Conservation (phyloP, 2,797 vertebrate genomes). For the Gastrophryne carolinensis region DNA sequence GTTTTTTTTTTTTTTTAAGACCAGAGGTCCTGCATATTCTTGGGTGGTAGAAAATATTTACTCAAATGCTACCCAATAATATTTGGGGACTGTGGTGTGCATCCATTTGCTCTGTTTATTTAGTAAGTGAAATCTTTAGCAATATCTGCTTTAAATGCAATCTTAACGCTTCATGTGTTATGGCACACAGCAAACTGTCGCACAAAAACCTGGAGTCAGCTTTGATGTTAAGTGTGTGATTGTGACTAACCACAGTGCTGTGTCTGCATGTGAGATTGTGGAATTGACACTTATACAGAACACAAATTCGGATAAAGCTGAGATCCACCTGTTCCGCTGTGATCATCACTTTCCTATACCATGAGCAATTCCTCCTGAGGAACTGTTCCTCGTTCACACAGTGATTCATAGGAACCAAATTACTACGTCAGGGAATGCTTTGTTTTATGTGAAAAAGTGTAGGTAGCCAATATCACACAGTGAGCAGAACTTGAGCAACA, state of each 20-base stretch:
- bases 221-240: neutral
- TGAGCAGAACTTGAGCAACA: no score
- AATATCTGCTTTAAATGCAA: no score
- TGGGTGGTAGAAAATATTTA: no score
- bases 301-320: neutral
- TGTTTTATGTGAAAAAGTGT: constrained; percentile 21
- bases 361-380: constrained; percentile 1
- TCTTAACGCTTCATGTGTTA: no score
- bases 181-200: no score
- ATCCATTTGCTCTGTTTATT: no score
- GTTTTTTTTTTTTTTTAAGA: no score
- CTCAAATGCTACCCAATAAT: no score
- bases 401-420: constrained; percentile 12
- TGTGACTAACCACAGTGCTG: neutral
- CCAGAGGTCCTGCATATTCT: no score
- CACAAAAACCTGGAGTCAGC: neutral
- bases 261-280: neutral
- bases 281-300: constrained; percentile 7
- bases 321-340: neutral
- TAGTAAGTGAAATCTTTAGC: no score
- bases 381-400: constrained; percentile 9
- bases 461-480: neutral
- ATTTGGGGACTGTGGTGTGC: no score
- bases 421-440: neutral
- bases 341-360: constrained; percentile 25